These are phyloP conservation scores for Villa cingulata DNA, from an alignment of 2,888 invertebrate genomes.

Conservation along the genomic window DNA sequence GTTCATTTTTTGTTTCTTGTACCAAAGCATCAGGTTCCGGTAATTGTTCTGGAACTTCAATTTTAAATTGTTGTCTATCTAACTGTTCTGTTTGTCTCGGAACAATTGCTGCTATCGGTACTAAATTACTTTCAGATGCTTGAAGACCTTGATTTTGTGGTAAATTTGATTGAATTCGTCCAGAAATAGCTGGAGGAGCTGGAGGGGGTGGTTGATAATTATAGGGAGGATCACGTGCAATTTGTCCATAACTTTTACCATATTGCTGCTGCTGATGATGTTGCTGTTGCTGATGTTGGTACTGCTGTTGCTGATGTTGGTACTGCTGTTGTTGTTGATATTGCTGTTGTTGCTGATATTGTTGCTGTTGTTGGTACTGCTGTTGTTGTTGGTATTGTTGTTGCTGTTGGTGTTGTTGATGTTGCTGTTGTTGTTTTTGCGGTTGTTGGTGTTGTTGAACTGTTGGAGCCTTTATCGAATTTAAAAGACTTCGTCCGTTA, in stretches of 20 bases:
- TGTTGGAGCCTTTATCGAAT: background rate
- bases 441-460: constrained; percentile 8
- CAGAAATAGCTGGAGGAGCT: background rate
- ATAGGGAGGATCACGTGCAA: background rate
- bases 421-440: constrained; percentile 3
- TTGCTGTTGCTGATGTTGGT: constrained; percentile 1
- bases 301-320: background rate
- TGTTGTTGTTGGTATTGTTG: background rate
- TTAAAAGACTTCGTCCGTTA: background rate
- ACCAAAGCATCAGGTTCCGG: constrained; percentile 9
- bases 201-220: background rate
- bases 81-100: constrained; percentile 1
- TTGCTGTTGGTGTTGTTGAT: background rate
- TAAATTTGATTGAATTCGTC: background rate
- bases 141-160: background rate
- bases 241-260: background rate
- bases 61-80: constrained; percentile 1
- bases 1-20: constrained; percentile 4
- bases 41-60: constrained; percentile 7
- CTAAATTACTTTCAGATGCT: constrained; percentile 3
- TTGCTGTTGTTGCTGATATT: background rate
- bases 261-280: background rate
- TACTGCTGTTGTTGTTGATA: background rate
- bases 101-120: background rate
- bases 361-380: background rate